Conservation (phyloP, 2,113 vertebrate genomes). For the Perca fluviatilis region DNA sequence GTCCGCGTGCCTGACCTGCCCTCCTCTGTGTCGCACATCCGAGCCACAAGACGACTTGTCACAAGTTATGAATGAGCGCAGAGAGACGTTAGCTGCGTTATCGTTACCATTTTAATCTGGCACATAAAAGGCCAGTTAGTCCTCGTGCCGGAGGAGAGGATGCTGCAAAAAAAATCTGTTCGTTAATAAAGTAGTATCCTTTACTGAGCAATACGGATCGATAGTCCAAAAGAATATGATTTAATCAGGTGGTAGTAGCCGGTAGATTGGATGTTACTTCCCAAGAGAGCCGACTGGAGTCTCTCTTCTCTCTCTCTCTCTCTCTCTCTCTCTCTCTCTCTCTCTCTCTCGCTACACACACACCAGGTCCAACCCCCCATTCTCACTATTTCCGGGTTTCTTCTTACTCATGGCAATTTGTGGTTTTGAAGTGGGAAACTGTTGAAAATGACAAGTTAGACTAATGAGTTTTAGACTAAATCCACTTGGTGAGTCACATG, state of each 20-base stretch:
- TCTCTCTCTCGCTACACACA: slow-evolving; percentile 8
- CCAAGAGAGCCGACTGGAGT: slow-evolving; percentile 35
- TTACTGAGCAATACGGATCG: not conserved
- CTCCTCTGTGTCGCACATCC: slow-evolving; percentile 30
- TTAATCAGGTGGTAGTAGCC: slow-evolving; percentile 13
- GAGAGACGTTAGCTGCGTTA: not conserved
- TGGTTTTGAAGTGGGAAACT: slow-evolving; percentile 44
- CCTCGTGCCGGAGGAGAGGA: not conserved
- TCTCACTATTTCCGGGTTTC: slow-evolving; percentile 81
- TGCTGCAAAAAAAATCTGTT: not conserved
- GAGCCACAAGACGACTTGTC: slow-evolving; percentile 23
- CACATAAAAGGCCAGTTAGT: not conserved
- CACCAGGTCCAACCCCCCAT: slow-evolving; percentile 45
- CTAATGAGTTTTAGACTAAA: not conserved
- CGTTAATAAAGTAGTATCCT: not conserved
- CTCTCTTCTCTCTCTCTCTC: slow-evolving; percentile 19
- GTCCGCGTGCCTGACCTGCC: not conserved
- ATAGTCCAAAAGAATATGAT: slow-evolving; percentile 1
- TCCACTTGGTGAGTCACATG: not conserved
- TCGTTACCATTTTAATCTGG: slow-evolving; percentile 34
- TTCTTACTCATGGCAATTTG: slow-evolving; percentile 46
- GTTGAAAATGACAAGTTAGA: slow-evolving; percentile 12
- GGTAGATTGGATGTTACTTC: slow-evolving; percentile 30
- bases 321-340: slow-evolving; percentile 36
- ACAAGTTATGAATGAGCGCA: slow-evolving; percentile 33